phyloP scores from a whole-genome alignment of 2,113 vertebrate genomes.

The Mus musculus region DNA sequence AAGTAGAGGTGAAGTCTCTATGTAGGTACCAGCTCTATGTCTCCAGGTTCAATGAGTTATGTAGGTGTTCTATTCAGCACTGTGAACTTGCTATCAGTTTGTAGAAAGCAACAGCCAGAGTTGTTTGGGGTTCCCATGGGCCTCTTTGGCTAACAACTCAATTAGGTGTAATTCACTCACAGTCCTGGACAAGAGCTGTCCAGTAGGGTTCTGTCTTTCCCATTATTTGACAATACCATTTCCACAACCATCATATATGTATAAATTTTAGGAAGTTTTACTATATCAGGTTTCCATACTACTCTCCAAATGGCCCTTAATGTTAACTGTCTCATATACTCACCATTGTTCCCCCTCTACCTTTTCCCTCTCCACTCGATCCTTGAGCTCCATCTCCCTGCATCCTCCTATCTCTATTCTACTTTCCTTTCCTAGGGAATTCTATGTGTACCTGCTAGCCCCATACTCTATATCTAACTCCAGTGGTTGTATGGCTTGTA shows the following conservation, averaged over 20 bases:
- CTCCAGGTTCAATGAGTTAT: neutral
- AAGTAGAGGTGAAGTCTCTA: neutral
- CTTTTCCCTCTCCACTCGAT: neutral
- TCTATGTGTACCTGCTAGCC: neutral
- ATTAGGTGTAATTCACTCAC: neutral
- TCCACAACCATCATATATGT: neutral
- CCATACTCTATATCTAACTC: neutral
- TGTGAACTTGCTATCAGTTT: neutral
- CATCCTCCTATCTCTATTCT: neutral
- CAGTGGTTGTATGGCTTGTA: neutral
- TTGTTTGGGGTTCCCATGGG: neutral
- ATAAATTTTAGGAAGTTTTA: neutral
- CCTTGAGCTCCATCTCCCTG: neutral
- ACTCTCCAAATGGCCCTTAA: neutral
- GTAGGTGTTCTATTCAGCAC: neutral
- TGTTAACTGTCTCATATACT: neutral
- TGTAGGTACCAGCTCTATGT: neutral
- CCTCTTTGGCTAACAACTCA: neutral
- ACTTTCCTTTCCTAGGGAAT: neutral
- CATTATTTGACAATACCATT: neutral
- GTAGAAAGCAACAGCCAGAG: neutral
- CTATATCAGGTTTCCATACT: neutral
- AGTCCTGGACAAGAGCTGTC: neutral
- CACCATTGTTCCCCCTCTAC: neutral
- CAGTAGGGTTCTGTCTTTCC: neutral